A percentile compares a stretch with the other conserved stretches of the same genome.
These are phyloP conservation scores for Mythimna albipuncta DNA, from an alignment of 2,888 invertebrate genomes.

Conservation along the genomic window DNA sequence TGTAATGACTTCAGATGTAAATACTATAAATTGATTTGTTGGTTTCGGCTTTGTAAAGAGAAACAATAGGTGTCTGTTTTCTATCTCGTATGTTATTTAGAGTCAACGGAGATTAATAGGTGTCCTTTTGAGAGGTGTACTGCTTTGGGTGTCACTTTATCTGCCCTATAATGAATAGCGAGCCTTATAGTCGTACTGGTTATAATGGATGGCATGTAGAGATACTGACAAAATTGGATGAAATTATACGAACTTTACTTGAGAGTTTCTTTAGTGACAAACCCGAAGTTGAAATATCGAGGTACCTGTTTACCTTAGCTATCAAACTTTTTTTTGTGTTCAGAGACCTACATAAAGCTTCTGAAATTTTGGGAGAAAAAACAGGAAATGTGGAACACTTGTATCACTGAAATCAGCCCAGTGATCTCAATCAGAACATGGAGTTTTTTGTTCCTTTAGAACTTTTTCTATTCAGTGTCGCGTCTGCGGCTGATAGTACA, in stretches of 20 bases:
- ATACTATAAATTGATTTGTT: conserved; percentile 57
- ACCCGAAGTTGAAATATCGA: background rate
- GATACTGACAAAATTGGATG: background rate
- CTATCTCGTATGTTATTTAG: conserved; percentile 38
- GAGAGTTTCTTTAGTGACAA: background rate
- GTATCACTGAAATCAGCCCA: too few species aligned
- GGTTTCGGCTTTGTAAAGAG: conserved; percentile 40
- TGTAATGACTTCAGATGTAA: conserved; percentile 57
- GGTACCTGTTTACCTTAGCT: background rate
- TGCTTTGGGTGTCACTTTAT: conserved; percentile 24
- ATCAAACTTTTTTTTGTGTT: too few species aligned
- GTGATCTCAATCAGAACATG: too few species aligned
- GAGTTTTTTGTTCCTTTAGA: too few species aligned
- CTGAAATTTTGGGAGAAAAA: too few species aligned
- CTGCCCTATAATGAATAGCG: conserved; percentile 18
- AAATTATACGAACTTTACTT: background rate
- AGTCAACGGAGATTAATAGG: conserved; percentile 25
- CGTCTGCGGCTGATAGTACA: too few species aligned
- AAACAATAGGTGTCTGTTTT: conserved; percentile 57
- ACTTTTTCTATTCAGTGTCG: too few species aligned
- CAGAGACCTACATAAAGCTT: too few species aligned
- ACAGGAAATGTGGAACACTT: too few species aligned
- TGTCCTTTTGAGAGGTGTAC: background rate
- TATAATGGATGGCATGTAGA: background rate
- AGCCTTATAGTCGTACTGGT: background rate